Base-by-base conservation (phyloP, 2,888 invertebrate genomes). In the Camponotus fellah region DNA sequence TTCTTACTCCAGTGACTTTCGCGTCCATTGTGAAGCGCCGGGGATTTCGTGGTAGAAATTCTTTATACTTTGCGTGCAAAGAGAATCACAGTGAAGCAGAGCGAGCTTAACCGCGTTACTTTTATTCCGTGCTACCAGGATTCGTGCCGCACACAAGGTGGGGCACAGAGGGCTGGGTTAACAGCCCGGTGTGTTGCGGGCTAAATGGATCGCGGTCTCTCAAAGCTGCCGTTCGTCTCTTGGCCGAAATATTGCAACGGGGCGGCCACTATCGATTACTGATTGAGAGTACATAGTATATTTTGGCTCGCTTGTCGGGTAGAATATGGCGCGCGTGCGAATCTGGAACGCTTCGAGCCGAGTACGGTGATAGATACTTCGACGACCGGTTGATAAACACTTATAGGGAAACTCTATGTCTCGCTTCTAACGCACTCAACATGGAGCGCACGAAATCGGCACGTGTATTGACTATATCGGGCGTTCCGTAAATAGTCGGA, bases 311-410 rank as follows among this genome's bases (percentile, higher is more conserved):
- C 8, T 53, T 14, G 46, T 72, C 46, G 21, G 46, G 4, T 21
- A 37, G 17, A n/a, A 53, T 53, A n/a, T n/a, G 53, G 8, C 17
- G n/a, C 6, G 40, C 40, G 32, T 43, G 79, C 34, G 34, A 60
- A 80, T 72, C 79, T 79, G 60, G 79, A 60, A 60, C 79, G 12
- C 46, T 79, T n/a, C 72, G 8, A 72, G 60, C 72, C 74, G 74
- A 49, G 46, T 60, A 60, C 43, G 60, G 71, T 58, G 68, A 34
- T 21, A 43, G 53, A 34, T 69, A 21, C 60, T 60, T 43, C 71
- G 46, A 79, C 34, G 34, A 60, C 56, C 32, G 56, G 56, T 79
- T 79, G 74, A 79, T 72, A 60, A 71, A 46, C 79, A 60, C 79
- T 79, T 79, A 79, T 72, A 72, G 72, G 79, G 79, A n/a, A 46